Conservation (phyloP, 2,113 vertebrate species). For the Chauna torquata region DNA sequence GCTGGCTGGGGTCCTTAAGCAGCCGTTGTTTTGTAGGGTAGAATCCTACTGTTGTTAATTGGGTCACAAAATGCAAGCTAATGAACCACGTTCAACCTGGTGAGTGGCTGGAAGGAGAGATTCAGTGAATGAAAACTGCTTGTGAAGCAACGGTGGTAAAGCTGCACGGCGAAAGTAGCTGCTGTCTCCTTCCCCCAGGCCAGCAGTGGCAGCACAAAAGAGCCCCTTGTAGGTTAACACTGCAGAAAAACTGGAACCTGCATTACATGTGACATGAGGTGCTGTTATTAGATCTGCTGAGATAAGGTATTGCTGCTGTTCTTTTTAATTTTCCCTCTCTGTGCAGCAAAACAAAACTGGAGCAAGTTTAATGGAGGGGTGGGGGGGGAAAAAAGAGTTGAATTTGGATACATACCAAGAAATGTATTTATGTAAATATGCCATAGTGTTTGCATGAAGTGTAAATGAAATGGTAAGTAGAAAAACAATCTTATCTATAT, state of each 20-base stretch:
- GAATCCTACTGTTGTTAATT: fast-evolving
- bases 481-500: background rate
- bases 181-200: background rate
- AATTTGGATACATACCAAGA: background rate
- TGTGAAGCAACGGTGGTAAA: background rate
- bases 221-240: background rate
- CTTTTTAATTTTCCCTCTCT: background rate
- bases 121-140: background rate
- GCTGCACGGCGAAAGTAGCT: background rate
- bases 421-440: background rate
- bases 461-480: background rate
- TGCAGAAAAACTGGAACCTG: background rate
- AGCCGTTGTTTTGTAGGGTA: too few relatives aligned
- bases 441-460: background rate
- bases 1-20: background rate
- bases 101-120: background rate
- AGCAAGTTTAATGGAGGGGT: background rate
- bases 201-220: background rate
- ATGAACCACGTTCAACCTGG: background rate
- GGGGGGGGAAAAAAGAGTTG: background rate
- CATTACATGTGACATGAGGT: background rate
- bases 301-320: background rate
- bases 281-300: background rate
- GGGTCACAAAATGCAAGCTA: background rate
- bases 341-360: background rate